Base-by-base conservation (phyloP, 1,140 invertebrate genomes). In the Ceratoteleas bidentatus region DNA sequence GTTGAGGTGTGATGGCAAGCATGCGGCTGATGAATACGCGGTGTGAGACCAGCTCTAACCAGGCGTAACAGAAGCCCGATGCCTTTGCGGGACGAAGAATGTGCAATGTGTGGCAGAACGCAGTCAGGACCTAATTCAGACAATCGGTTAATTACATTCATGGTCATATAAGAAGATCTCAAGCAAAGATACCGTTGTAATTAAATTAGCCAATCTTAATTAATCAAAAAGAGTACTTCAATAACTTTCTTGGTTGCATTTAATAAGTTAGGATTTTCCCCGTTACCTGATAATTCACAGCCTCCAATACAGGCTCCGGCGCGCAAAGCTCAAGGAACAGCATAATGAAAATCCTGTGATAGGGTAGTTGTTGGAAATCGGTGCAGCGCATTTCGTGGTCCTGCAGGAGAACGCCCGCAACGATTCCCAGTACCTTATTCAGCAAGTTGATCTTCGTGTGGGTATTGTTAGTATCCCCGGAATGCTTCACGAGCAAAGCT, bases 1-100 rank as follows among this genome's bases (percentile, higher is more conserved):
- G 95, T 85, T 95, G 95, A 0, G 95, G 96, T 24, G 97, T 98
- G 32, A 97, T 94, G 0, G 97, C 97, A 9, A 99, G 92, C 92
- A 99, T 96, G 62, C 98, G 93, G 11, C 97, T 98, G 78, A 99
- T 96, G 89, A 99, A 99, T 0, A 98, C 96, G 47, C 99, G 93
- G 91, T 99, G 98, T 0, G 98, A 98, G 10, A 99, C 95, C 15
- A 99, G 93, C 91, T 99, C 99, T 40, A 99, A 91, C 99, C 99
- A 99, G 11, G 98, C 97, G 90, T 98, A 99, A 54, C 97, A 96
- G 91, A 99, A 99, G 0, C 97, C 98, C 0, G 99, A 97, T 0
- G 97, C 97, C 85, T 98, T 96, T n/a, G 95, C 94, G n/a, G 99
- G 99, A 68, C 96, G 93, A 54, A 99, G 92, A 70, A 97, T 96